Evolutionary conservation across 2,888 invertebrate genomes (phyloP).

Genomic region (Macrosoma leucophasiata): DNA sequence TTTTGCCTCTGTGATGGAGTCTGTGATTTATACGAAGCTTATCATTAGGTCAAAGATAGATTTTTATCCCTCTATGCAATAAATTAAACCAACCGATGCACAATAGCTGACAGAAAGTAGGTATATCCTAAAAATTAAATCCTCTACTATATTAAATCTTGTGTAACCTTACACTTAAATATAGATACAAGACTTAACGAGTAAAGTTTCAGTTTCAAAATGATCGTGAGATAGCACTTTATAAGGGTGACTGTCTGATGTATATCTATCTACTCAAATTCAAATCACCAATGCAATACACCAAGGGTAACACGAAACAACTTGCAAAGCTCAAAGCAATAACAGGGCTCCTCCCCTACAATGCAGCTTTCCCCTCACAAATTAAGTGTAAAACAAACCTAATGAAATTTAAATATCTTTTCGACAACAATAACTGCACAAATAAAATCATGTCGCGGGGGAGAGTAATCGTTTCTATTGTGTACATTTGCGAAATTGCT

Average conservation of each 20-base stretch:
- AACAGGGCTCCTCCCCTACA: slow-evolving; percentile 59
- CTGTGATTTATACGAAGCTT: too few species aligned
- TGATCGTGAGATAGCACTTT: too few species aligned
- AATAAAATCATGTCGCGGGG: slow-evolving; percentile 72
- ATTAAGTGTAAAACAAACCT: slow-evolving; percentile 77
- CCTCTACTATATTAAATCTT: too few species aligned
- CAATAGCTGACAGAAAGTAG: too few species aligned
- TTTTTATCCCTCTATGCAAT: too few species aligned
- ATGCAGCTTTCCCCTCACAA: slow-evolving; percentile 65
- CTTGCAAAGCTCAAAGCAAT: slow-evolving; percentile 51
- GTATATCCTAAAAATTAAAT: too few species aligned
- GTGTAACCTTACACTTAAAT: too few species aligned
- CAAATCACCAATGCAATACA: slow-evolving; percentile 59
- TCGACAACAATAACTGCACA: slow-evolving; percentile 70
- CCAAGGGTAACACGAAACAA: slow-evolving; percentile 56
- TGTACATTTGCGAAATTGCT: slow-evolving; percentile 57
- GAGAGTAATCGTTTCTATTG: slow-evolving; percentile 70
- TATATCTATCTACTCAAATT: slow-evolving; percentile 57
- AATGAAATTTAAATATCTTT: slow-evolving; percentile 76
- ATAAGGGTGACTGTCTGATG: slow-evolving; percentile 39
- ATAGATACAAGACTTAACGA: too few species aligned
- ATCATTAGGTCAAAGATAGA: too few species aligned
- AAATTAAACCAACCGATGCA: too few species aligned
- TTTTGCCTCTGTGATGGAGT: too few species aligned
- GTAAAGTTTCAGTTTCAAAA: too few species aligned